Percentiles rank a stretch among this genome's conserved stretches.
Conservation (phyloP, 2,113 vertebrate species). For the Alouatta palliata region DNA sequence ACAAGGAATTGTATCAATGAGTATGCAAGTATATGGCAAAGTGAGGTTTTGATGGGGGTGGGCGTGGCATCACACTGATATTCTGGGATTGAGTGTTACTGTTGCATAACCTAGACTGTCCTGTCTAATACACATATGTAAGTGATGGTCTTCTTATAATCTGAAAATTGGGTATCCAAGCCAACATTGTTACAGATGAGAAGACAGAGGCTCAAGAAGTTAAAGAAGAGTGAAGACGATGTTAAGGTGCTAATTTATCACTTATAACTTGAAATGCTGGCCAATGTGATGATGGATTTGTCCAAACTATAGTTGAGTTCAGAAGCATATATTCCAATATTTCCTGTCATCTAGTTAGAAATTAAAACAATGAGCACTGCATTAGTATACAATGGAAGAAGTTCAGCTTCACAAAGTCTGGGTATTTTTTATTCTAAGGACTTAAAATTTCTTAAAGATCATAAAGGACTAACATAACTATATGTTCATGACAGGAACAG, state of each 20-base stretch:
- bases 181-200: neutral
- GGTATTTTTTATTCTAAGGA: neutral
- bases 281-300: neutral
- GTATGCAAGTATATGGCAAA: accelerated
- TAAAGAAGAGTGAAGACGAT: neutral
- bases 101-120: neutral
- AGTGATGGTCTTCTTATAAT: neutral
- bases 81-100: neutral
- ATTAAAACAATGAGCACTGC: neutral
- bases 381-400: neutral
- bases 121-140: neutral
- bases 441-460: neutral
- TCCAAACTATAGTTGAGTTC: neutral
- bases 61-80: neutral
- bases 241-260: neutral
- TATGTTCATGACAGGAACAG: neutral
- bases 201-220: neutral
- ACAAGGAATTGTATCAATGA: neutral
- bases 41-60: neutral
- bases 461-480: neutral
- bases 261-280: neutral
- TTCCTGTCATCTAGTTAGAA: neutral
- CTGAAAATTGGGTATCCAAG: neutral
- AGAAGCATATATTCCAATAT: neutral
- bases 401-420: neutral